A percentile compares a stretch with the other conserved stretches of the same genome.
Conservation (phyloP, 1,140 invertebrate genomes). For the Anastrepha ludens region DNA sequence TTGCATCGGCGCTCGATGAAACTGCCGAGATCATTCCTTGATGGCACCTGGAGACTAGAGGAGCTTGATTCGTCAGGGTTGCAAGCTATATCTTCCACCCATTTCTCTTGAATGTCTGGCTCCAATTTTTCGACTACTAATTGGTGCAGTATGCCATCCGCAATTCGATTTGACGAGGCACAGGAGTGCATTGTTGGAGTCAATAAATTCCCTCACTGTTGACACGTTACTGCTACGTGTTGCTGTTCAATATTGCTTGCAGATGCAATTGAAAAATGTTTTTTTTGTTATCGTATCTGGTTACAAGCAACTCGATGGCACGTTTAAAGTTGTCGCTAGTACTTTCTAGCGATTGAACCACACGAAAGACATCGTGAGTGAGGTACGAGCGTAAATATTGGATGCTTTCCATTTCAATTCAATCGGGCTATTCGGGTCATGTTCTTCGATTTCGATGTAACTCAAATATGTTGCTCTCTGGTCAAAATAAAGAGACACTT, state of each 20-base stretch:
- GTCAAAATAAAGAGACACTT: too few relatives aligned
- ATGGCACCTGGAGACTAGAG: background rate
- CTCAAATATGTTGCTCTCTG: too few relatives aligned
- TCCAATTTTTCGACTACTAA: constrained; percentile 14
- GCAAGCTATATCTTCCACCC: constrained; percentile 3
- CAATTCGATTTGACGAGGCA: background rate
- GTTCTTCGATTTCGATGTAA: too few relatives aligned
- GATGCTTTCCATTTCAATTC: too few relatives aligned
- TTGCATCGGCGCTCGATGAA: constrained; percentile 15
- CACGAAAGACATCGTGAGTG: background rate
- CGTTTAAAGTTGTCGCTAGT: constrained; percentile 17
- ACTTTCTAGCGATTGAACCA: constrained; percentile 13
- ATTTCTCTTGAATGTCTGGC: constrained; percentile 30
- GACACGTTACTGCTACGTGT: background rate
- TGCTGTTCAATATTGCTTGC: background rate
- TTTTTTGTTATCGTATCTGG: constrained; percentile 35
- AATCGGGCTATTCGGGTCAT: too few relatives aligned
- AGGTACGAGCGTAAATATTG: constrained; percentile 21
- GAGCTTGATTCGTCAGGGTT: background rate
- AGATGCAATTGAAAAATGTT: constrained; percentile 47
- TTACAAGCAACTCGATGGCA: background rate
- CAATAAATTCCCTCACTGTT: constrained; percentile 23
- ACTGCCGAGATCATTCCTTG: background rate
- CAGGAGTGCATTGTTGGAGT: constrained; percentile 26
- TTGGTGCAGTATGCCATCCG: constrained; percentile 23